phyloP scores from a whole-genome alignment of 2,797 vertebrate species.

The Emydoidea blandingii region DNA sequence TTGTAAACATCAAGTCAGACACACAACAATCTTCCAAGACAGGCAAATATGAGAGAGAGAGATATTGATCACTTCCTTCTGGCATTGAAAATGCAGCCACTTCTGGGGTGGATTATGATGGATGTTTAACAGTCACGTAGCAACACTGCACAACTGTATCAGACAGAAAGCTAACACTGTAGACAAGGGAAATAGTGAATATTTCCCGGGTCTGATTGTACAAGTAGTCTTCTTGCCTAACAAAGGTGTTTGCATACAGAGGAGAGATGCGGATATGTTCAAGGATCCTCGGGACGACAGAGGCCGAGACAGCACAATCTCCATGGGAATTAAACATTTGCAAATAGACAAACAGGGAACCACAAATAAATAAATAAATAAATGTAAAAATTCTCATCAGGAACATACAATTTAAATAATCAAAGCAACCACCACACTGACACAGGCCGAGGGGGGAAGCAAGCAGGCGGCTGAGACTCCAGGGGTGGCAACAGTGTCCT shows the following conservation, averaged over 20 bases:
- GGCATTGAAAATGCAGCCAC: not conserved
- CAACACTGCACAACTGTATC: not conserved
- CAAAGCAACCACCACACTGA: not conserved
- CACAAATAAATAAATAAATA: not conserved
- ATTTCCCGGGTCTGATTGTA: not conserved
- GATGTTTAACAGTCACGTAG: not conserved
- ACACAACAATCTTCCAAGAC: not conserved
- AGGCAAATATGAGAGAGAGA: rapidly evolving
- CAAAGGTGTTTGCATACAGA: not conserved
- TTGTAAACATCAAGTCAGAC: not conserved
- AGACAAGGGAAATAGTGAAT: rapidly evolving
- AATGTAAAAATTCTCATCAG: not conserved
- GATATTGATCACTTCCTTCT: rapidly evolving
- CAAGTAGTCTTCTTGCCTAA: rapidly evolving
- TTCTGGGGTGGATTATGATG: rapidly evolving
- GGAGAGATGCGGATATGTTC: rapidly evolving
- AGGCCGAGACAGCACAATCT: rapidly evolving
- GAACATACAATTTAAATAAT: rapidly evolving
- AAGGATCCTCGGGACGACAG: rapidly evolving
- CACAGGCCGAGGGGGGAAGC: not conserved
- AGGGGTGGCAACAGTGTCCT: too few relatives aligned
- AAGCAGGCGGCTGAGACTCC: not conserved
- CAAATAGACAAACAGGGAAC: not conserved
- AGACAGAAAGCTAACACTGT: rapidly evolving
- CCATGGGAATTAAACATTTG: rapidly evolving